Evolutionary conservation across 2,113 vertebrate species (phyloP).

Genomic region (Alligator mississippiensis): DNA sequence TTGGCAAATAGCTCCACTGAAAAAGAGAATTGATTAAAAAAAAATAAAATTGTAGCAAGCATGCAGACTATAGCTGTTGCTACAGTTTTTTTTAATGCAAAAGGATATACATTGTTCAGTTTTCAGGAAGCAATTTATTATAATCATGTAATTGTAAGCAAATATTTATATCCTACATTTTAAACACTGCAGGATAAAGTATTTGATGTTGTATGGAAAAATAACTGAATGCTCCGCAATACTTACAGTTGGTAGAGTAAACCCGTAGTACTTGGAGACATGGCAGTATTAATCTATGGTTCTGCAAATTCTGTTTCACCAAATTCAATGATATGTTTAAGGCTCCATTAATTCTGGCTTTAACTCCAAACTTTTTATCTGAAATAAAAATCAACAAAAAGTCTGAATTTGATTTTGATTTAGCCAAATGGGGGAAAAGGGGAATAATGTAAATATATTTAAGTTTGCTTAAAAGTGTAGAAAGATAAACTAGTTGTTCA

Average conservation of each 20-base stretch:
- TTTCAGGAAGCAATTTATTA: not conserved
- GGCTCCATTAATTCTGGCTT: constrained; percentile 92
- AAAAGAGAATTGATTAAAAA: not conserved
- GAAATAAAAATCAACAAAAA: constrained; percentile 24
- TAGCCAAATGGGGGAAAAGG: too few relatives aligned
- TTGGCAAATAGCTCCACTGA: not conserved
- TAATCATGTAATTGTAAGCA: not conserved
- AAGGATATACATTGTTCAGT: not conserved
- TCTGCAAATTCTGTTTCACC: constrained; percentile 93
- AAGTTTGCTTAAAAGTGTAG: not conserved
- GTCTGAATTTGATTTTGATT: not conserved
- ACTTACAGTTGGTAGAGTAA: constrained; percentile 94
- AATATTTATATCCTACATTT: not conserved
- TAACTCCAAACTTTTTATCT: constrained; percentile 98
- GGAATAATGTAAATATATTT: not conserved
- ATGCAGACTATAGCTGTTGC: not conserved
- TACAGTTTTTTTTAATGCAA: not conserved
- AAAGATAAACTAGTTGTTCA: not conserved
- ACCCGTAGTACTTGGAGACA: constrained; percentile 95
- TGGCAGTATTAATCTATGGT: constrained; percentile 89
- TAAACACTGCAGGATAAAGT: not conserved
- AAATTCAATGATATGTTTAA: constrained; percentile 89
- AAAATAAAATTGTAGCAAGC: not conserved
- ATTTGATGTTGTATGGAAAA: not conserved
- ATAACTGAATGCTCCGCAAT: constrained; percentile 17